These are phyloP conservation scores for Ferrisia virgata DNA, from an alignment of 2,888 invertebrate genomes.

Conservation along the genomic window DNA sequence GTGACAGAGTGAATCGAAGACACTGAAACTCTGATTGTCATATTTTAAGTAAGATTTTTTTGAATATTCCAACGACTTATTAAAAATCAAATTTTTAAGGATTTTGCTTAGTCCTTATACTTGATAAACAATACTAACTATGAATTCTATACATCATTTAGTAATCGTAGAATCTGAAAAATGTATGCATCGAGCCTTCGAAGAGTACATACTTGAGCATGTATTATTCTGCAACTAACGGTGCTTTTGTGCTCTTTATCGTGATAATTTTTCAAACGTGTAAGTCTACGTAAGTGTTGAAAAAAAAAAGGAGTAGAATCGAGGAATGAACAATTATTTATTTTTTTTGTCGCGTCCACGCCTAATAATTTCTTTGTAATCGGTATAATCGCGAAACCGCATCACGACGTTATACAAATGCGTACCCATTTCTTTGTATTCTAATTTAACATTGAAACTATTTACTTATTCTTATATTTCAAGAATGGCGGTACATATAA, in stretches of 20 bases:
- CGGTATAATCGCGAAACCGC: not conserved
- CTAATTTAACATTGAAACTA: not conserved
- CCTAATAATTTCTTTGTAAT: slow-evolving; percentile 7
- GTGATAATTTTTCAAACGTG: not conserved
- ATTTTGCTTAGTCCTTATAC: no score
- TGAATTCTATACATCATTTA: no score
- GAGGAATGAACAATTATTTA: not conserved
- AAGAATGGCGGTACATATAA: not conserved
- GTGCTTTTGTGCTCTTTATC: not conserved
- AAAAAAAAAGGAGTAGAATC: not conserved
- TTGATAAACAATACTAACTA: no score
- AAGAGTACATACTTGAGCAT: no score
- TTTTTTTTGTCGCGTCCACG: not conserved
- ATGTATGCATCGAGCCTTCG: no score
- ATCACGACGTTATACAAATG: not conserved
- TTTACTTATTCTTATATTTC: not conserved
- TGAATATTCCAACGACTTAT: no score
- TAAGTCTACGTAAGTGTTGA: not conserved
- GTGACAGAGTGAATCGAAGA: no score
- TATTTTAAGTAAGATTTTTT: no score
- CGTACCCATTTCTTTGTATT: slow-evolving; percentile 9
- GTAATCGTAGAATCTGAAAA: no score
- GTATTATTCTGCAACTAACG: not conserved
- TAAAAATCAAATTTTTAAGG: no score
- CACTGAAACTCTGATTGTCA: no score